Evolutionary conservation across 2,797 vertebrate genomes (phyloP), one percentile per base, ranked within the genome.

Genomic region (Tadarida brasiliensis): DNA sequence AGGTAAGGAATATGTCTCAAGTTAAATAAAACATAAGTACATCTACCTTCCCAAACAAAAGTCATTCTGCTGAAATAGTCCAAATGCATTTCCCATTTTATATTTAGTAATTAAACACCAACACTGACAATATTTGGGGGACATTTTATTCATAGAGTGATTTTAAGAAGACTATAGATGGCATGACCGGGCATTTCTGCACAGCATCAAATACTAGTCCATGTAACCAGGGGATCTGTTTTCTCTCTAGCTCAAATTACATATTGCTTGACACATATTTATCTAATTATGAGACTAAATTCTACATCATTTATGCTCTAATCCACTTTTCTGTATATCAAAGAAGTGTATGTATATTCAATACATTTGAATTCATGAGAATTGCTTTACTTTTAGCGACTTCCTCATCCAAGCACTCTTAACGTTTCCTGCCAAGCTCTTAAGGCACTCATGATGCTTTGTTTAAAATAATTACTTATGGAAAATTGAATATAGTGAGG

Each of bases 211-310:
- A 77, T 44, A 11, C 26, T n/a, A 16, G 24, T 28, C 28, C 12
- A 5, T 1, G 3, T 71, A 63, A 56, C 73, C 65, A 57, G 14
- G 33, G 49, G 0, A 49, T 49, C 56, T 91, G 90, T 54, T 93
- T 86, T 91, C 82, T 80, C 44, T 96, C 71, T 68, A 47, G 33
- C 7, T 88, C 84, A 87, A 80, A 85, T 78, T 82, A 82, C 49
- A 84, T 63, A 83, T 35, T 28, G n/a, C 12, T 59, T 71, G 24
- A 76, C 24, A 85, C 71, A 54, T 74, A 80, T 87, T 91, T 65
- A 81, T 86, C 35, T 93, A 39, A 47, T 93, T 91, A 49, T 39
- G 30, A 89, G 44, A 73, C n/a, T 30, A 78, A 94, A 77, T 61
- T 61, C 49, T 56, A n/a, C 3, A n/a, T 68, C 74, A 70, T 51